Percentiles rank a stretch among this genome's conserved stretches.
phyloP scores from a whole-genome alignment of 2,113 vertebrate species.

The Lepisosteus osseus region DNA sequence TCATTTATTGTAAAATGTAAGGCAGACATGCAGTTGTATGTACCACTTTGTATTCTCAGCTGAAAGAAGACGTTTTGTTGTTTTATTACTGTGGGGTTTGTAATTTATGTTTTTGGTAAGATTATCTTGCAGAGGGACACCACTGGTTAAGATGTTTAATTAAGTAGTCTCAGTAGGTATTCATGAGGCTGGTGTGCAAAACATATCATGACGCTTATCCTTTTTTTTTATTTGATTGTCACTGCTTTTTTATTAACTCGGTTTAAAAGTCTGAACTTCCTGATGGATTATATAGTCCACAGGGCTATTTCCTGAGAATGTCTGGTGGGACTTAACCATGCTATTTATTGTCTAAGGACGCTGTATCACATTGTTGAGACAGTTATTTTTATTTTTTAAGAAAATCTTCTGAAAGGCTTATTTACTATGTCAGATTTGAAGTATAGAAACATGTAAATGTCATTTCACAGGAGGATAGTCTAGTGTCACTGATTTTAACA shows the following conservation, averaged over 20 bases:
- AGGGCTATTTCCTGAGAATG: conserved; percentile 79
- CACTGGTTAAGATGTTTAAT: conserved; percentile 74
- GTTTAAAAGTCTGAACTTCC: conserved; percentile 83
- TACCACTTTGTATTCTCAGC: conserved; percentile 34
- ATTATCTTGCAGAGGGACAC: conserved; percentile 73
- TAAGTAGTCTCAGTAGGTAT: conserved; percentile 70
- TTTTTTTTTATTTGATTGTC: conserved; percentile 72
- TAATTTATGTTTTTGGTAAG: conserved; percentile 77
- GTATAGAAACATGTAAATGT: conserved; percentile 47
- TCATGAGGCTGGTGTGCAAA: conserved; percentile 67
- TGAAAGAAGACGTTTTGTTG: conserved; percentile 40
- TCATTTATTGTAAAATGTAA: conserved; percentile 79
- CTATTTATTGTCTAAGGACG: conserved; percentile 66
- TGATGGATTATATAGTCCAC: conserved; percentile 69
- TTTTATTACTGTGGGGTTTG: conserved; percentile 66
- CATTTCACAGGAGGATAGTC: conserved; percentile 40
- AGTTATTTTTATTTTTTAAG: conserved; percentile 4
- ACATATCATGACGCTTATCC: conserved; percentile 50
- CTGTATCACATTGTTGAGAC: conserved; percentile 52
- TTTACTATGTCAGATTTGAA: too few relatives aligned
- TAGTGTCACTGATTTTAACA: neutral
- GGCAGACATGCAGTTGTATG: conserved; percentile 36
- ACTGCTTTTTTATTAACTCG: conserved; percentile 84
- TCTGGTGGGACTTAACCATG: conserved; percentile 62
- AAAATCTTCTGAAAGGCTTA: neutral